Evolutionary conservation across 2,797 vertebrate genomes (phyloP), one percentile per base, ranked within the genome.

Genomic region (Galago senegalensis): DNA sequence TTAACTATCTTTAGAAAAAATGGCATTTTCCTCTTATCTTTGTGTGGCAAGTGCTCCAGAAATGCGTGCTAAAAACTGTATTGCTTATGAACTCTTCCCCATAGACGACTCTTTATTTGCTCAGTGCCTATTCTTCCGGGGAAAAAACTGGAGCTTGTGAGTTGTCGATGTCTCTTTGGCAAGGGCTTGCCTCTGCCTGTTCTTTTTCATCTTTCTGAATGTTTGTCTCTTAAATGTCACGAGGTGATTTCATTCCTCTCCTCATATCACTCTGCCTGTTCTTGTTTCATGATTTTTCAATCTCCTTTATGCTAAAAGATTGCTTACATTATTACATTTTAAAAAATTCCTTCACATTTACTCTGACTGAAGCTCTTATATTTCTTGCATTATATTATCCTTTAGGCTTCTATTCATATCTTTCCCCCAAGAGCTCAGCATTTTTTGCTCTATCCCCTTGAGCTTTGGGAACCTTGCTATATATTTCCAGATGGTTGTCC

Each of bases 321-420:
- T 49, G 61, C 27, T 76, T 94, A 70, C 4, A 3, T 61, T 93
- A 56, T 46, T 89, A 76, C 10, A 81, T 92, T 92, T 89, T 82
- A 5, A 89, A 94, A 87, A 89, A 49, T 83, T 72, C 46, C 31
- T 18, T 94, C 46, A 43, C 89, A 31, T 72, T 94, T 94, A 65
- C n/a, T 76, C 91, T 94, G 43, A 92, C 3, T 86, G 58, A 77
- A 82, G 23, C 61, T 95, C 2, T 73, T 58, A 18, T 34, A 25
- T 87, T 87, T 73, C n/a, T 90, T 82, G 61, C 27, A 40, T 91
- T 88, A 25, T 0, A 13, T 88, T 91, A 58, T 31, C 88, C 37
- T 80, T 83, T 80, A 60, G 60, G 18, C 23, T 73, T 56, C 31
- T 10, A 14, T 84, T 91, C 8, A 31, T 61, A 93, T 93, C 40